Base-by-base conservation (phyloP, 2,113 vertebrate genomes). In the Alethe castanea region DNA sequence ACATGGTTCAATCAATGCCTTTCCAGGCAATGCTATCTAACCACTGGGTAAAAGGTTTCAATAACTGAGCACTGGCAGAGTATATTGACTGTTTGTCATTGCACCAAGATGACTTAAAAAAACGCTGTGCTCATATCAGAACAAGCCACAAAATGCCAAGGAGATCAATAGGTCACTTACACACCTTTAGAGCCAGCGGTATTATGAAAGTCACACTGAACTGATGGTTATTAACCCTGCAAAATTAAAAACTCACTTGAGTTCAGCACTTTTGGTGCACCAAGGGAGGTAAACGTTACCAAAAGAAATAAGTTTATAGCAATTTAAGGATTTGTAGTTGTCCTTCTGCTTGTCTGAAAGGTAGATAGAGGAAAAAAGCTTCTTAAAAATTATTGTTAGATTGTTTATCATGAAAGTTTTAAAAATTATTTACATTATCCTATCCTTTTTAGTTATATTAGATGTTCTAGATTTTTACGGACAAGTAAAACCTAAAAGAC, bases 121-220 rank as follows among this genome's bases (percentile, higher is more conserved):
- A 95, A 89, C 16, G 38, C 93, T 76, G 61, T 91, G 45, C 70
- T 95, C 70, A 72, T 92, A 89, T 88, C 65, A 86, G 80, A 90
- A 83, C 80, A 79, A 95, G 85, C 48, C 78, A 92, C 92, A 82
- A 88, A 93, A 85, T 5, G 4, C 74, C 1, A 9, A 82, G 57
- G 85, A 95, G 95, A 96, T 95, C 94, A 82, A 96, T 90, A 96
- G 73, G 72, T 96, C 93, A 81, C 72, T 89, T 66, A 66, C 29
- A 54, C 77, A 81, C 74, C 66, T 94, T 89, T 33, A 52, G 62
- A 92, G 57, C 31, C 83, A 78, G 78, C 0, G 0, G 65, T 91
- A 72, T 92, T 92, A 48, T 62, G 64, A 90, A 47, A 94, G 73
- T 56, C 73, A 44, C 65, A 60, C 61, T 69, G 91, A 92, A 89